Percentiles rank a stretch among this genome's conserved stretches.
Evolutionary conservation across 2,113 vertebrate genomes (phyloP).

Genomic region (Peromyscus polionotus): DNA sequence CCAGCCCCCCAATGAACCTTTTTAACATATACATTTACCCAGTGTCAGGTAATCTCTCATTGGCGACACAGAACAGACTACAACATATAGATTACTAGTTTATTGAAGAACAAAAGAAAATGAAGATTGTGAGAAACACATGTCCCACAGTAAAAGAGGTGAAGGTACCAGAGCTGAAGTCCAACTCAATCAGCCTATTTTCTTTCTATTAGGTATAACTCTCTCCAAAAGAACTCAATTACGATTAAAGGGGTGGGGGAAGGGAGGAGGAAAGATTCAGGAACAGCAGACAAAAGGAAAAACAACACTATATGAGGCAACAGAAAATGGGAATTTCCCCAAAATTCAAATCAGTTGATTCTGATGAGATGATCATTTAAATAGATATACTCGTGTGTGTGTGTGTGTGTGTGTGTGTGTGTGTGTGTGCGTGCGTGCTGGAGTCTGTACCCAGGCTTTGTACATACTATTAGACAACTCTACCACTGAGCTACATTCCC

Average conservation of each 20-base stretch:
- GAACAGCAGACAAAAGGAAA: not conserved
- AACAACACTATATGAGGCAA: not conserved
- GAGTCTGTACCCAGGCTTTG: not conserved
- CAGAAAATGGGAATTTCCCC: conserved; percentile 6
- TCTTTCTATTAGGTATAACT: not conserved
- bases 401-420: not conserved
- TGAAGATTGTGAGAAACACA: not conserved
- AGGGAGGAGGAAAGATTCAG: not conserved
- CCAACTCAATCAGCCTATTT: not conserved
- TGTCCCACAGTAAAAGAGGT: not conserved
- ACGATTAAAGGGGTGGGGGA: not conserved
- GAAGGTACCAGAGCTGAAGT: not conserved
- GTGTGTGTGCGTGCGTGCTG: not conserved
- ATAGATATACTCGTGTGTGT: not conserved
- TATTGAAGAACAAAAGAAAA: conserved; percentile 26
- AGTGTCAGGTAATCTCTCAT: not conserved
- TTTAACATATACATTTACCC: not conserved
- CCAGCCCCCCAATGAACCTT: not conserved
- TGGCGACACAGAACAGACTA: not conserved
- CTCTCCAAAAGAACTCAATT: not conserved
- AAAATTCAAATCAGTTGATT: conserved; percentile 43
- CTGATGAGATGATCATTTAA: conserved; percentile 33
- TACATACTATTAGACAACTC: not conserved
- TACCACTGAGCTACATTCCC: not conserved
- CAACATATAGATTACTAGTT: not conserved